Conservation (phyloP, 2,888 invertebrate genomes). For the Nephrotoma guestfalica region DNA sequence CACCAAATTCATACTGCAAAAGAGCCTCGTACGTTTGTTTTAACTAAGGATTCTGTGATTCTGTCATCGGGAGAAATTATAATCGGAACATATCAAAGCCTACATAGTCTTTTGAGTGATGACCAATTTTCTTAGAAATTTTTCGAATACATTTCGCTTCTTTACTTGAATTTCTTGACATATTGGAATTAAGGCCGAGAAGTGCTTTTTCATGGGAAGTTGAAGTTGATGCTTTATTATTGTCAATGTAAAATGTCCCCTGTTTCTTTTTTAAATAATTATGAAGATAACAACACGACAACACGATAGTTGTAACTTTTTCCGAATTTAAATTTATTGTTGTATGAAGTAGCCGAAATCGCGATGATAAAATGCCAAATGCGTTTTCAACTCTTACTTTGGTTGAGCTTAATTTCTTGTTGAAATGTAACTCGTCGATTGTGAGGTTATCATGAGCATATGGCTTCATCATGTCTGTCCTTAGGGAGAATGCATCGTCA, state of each 20-base stretch:
- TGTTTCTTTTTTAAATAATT: too few species aligned
- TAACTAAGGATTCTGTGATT: too few species aligned
- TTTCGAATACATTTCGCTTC: background rate
- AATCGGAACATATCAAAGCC: too few species aligned
- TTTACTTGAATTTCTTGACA: background rate
- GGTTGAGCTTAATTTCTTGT: background rate
- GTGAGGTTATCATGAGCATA: background rate
- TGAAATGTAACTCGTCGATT: background rate
- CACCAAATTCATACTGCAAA: too few species aligned
- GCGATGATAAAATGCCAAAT: background rate
- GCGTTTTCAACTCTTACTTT: background rate
- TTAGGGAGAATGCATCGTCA: background rate
- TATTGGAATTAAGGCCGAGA: background rate
- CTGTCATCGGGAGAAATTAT: too few species aligned
- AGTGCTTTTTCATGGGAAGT: background rate
- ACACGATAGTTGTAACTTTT: background rate
- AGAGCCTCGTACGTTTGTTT: too few species aligned
- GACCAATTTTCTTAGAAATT: too few species aligned
- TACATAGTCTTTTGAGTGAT: too few species aligned
- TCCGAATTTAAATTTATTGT: background rate
- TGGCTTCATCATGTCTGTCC: background rate
- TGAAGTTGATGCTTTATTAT: slow-evolving; percentile 1
- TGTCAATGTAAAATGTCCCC: too few species aligned
- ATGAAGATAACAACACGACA: background rate
- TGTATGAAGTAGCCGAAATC: background rate